phyloP scores from a whole-genome alignment of 2,888 invertebrate species.

The Trichopria drosophilae region DNA sequence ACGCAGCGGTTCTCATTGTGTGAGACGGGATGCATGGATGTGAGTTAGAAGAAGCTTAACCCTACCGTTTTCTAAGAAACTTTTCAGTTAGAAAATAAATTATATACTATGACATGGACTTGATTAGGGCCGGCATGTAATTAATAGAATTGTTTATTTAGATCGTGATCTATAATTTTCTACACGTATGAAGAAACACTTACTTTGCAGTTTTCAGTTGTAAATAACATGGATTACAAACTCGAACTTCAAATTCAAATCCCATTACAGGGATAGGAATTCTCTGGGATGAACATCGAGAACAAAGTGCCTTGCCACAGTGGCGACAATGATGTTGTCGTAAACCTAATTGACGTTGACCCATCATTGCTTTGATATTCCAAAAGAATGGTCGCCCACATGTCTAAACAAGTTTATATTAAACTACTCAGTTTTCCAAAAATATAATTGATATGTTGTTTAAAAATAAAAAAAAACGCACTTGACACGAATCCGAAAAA shows the following conservation, averaged over 20 bases:
- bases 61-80: too few relatives aligned
- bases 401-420: slow-evolving; percentile 64
- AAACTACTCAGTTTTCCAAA: too few relatives aligned
- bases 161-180: background rate
- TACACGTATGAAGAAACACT: slow-evolving; percentile 56
- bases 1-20: too few relatives aligned
- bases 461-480: slow-evolving; percentile 29
- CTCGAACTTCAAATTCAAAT: slow-evolving; percentile 95
- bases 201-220: slow-evolving; percentile 84
- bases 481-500: slow-evolving; percentile 84
- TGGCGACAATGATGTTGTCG: slow-evolving; percentile 90
- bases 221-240: slow-evolving; percentile 89
- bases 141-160: too few relatives aligned
- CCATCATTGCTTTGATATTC: slow-evolving; percentile 99
- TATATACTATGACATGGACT: too few relatives aligned
- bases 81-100: too few relatives aligned
- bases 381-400: slow-evolving; percentile 97
- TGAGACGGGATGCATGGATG: too few relatives aligned
- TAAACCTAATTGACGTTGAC: slow-evolving; percentile 87
- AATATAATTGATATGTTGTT: too few relatives aligned
- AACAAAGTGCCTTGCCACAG: slow-evolving; percentile 96
- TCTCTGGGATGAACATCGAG: slow-evolving; percentile 84
- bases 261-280: slow-evolving; percentile 94
- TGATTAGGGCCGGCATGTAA: too few relatives aligned
- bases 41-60: too few relatives aligned